Evolutionary conservation across 2,797 vertebrate genomes (phyloP), one percentile per base, ranked within the genome.

Genomic region (Onychomys leucogaster): DNA sequence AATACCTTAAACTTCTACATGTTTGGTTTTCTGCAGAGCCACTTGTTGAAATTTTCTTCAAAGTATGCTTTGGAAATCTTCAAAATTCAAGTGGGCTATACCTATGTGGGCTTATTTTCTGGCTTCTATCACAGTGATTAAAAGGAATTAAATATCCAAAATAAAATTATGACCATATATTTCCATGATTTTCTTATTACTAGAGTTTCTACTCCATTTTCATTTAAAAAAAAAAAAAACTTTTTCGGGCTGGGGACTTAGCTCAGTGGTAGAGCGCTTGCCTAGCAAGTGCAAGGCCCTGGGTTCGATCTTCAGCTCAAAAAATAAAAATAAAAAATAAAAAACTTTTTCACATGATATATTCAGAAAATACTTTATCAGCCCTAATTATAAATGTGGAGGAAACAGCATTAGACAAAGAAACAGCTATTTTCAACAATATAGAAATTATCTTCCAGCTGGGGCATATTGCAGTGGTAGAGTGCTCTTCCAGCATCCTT

Each of bases 311-410:
- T n/a, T n/a, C n/a, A n/a, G n/a, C n/a, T n/a, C n/a, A n/a, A n/a
- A n/a, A n/a, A n/a, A n/a, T n/a, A n/a, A n/a, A n/a, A n/a, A n/a
- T n/a, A 77, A 41, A 77, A 89, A 55, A 55, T 6, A 46, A 49
- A 49, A 34, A 63, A 11, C 4, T n/a, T 69, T 12, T 92, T 92
- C 29, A 52, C 12, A 49, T 59, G 21, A 0, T 90, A 77, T 75
- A 83, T 90, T 93, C 32, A 97, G 49, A 96, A 91, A 94, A 93
- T 84, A 11, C 34, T 89, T 94, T 21, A 94, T n/a, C 55, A 84
- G 61, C 2, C 55, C 2, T 27, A 93, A 29, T 88, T 86, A 43
- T 87, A 21, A 10, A 92, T 80, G 16, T 25, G 23, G 59, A 82
- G 65, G 57, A 21, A 91, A n/a, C 29, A 89, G 21, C 11, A n/a